A percentile compares a stretch with the other conserved stretches of the same genome.
These are phyloP conservation scores for Noctilio leporinus DNA, from an alignment of 2,113 vertebrate species.

Conservation along the genomic window DNA sequence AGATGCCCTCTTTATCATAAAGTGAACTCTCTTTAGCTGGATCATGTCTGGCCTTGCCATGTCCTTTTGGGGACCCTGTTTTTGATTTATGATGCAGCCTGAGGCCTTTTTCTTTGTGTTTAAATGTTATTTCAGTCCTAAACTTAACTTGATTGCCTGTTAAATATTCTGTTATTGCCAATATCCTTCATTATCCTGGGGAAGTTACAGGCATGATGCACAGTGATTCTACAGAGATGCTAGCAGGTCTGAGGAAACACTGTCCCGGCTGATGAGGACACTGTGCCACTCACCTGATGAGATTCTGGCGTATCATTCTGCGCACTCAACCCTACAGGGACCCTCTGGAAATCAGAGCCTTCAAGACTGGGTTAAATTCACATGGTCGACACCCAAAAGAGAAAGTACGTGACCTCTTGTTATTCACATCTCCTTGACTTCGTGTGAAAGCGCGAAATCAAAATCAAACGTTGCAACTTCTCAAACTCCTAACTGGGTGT, in stretches of 20 bases:
- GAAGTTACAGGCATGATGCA: neutral
- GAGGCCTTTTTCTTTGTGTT: neutral
- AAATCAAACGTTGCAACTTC: neutral
- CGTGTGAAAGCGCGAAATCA: neutral
- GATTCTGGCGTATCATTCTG: neutral
- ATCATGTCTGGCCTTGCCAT: neutral
- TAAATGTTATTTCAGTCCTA: conserved; percentile 16
- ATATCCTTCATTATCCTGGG: neutral
- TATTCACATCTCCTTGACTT: neutral
- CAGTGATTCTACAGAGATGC: neutral
- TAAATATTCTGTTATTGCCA: neutral
- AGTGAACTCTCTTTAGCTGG: neutral
- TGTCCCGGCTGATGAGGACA: neutral
- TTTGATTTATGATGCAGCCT: conserved; percentile 8
- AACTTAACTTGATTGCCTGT: conserved; percentile 3
- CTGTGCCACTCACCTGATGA: neutral
- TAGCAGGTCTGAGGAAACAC: neutral
- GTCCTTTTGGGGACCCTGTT: neutral
- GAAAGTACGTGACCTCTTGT: neutral
- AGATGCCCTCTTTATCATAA: neutral
- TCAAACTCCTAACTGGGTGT: neutral
- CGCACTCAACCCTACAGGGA: neutral
- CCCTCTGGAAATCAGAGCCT: neutral
- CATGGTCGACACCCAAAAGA: neutral
- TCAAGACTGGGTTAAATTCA: conserved; percentile 55